phyloP scores from a whole-genome alignment of 2,113 vertebrate genomes.

The Hepsetus odoe region DNA sequence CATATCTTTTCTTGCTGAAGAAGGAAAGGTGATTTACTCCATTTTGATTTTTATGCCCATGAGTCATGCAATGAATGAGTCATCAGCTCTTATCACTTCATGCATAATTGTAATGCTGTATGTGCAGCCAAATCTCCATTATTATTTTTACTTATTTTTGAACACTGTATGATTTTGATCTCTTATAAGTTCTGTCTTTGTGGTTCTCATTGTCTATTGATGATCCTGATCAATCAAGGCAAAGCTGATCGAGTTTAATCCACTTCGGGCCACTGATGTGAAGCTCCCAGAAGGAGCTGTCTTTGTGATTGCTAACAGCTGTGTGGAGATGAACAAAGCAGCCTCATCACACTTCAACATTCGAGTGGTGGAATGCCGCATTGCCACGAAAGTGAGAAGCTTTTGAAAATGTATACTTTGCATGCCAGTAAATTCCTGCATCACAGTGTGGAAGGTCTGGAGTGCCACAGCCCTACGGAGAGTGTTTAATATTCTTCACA shows the following conservation, averaged over 20 bases:
- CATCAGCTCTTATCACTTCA: background rate
- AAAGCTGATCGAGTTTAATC: slow-evolving; percentile 95
- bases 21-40: slow-evolving; percentile 82
- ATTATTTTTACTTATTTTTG: background rate
- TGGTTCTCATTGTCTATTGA: slow-evolving; percentile 51
- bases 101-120: background rate
- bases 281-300: slow-evolving; percentile 85
- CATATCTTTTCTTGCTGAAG: slow-evolving; percentile 94
- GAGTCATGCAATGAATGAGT: background rate
- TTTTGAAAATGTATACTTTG: background rate
- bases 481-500: background rate
- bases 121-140: background rate
- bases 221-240: slow-evolving; percentile 77
- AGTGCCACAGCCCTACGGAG: background rate
- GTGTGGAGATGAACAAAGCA: slow-evolving; percentile 96
- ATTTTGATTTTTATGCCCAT: background rate
- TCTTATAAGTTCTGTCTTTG: slow-evolving; percentile 13
- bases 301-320: slow-evolving; percentile 97
- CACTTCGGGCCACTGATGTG: slow-evolving; percentile 89
- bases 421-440: background rate
- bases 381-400: slow-evolving; percentile 89
- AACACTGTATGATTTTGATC: background rate
- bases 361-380: slow-evolving; percentile 88
- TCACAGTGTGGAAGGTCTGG: too few relatives aligned
- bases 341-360: slow-evolving; percentile 94